A percentile compares a stretch with the other conserved stretches of the same genome.
These are phyloP conservation scores for Proterorhinus semilunaris DNA, from an alignment of 2,113 vertebrate genomes.

Conservation along the genomic window DNA sequence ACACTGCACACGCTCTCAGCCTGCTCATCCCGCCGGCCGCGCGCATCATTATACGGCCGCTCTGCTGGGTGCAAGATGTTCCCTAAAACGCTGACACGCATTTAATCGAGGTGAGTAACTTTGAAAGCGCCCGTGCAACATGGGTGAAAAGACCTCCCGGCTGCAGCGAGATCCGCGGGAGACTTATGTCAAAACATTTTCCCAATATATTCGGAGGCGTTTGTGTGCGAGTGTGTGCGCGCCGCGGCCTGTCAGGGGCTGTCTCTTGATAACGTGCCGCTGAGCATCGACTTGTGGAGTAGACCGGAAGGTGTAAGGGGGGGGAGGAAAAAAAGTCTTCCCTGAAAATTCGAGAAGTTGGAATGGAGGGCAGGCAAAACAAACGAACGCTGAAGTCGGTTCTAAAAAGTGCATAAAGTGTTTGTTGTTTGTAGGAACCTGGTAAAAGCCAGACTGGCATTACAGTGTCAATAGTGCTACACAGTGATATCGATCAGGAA, in stretches of 20 bases:
- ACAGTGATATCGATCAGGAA: too few relatives aligned
- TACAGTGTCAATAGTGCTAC: too few relatives aligned
- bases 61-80: conserved; percentile 14
- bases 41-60: conserved; percentile 12
- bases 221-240: conserved; percentile 3
- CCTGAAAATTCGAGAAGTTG: conserved; percentile 25
- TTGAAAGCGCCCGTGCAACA: conserved; percentile 20
- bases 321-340: conserved; percentile 6
- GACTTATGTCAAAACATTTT: conserved; percentile 24
- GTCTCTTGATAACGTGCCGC: conserved; percentile 10
- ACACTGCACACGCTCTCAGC: conserved; percentile 1
- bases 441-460: too few relatives aligned
- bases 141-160: conserved; percentile 5
- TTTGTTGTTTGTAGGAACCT: too few relatives aligned
- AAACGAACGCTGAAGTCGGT: conserved; percentile 5
- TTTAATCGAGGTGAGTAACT: conserved; percentile 34
- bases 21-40: conserved; percentile 9
- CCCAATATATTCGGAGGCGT: conserved; percentile 22
- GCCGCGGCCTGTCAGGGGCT: neutral
- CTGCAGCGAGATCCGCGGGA: conserved; percentile 23
- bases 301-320: conserved; percentile 7
- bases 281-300: conserved; percentile 14
- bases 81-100: conserved; percentile 32
- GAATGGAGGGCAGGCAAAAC: conserved; percentile 14
- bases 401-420: neutral